These are phyloP conservation scores for Meloidogyne chitwoodi DNA, from an alignment of 1,140 invertebrate species.

Conservation along the genomic window DNA sequence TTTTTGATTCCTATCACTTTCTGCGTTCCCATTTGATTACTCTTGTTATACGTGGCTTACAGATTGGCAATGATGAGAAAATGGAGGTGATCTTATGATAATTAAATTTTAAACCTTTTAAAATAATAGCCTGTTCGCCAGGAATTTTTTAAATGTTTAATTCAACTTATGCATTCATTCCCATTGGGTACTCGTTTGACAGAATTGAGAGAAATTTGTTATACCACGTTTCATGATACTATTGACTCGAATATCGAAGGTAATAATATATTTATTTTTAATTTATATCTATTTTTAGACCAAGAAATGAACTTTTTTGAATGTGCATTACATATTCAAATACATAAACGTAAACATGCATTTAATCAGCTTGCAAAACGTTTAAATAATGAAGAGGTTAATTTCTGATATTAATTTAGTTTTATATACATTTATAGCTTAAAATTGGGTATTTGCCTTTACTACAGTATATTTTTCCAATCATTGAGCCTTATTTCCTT, in stretches of 20 bases:
- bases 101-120: not conserved
- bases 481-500: slow-evolving; percentile 75
- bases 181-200: slow-evolving; percentile 14
- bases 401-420: not conserved
- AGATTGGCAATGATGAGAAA: not conserved
- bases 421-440: slow-evolving; percentile 29
- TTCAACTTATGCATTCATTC: slow-evolving; percentile 23
- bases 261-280: slow-evolving; percentile 53
- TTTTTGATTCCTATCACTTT: slow-evolving; percentile 63
- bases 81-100: not conserved
- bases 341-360: slow-evolving; percentile 49
- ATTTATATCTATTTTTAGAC: slow-evolving; percentile 71
- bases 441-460: slow-evolving; percentile 42
- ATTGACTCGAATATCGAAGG: not conserved
- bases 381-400: slow-evolving; percentile 31
- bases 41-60: slow-evolving; percentile 32
- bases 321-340: slow-evolving; percentile 76
- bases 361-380: slow-evolving; percentile 31
- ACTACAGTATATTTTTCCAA: slow-evolving; percentile 79
- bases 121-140: slow-evolving; percentile 11
- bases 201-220: slow-evolving; percentile 12
- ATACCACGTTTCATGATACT: slow-evolving; percentile 6
- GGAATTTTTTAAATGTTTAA: slow-evolving; percentile 19
- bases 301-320: slow-evolving; percentile 87
- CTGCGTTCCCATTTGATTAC: slow-evolving; percentile 32